Evolutionary conservation across 1,140 invertebrate species (phyloP), one percentile per base, ranked within the genome.

Genomic region (Euwallacea fornicatus): DNA sequence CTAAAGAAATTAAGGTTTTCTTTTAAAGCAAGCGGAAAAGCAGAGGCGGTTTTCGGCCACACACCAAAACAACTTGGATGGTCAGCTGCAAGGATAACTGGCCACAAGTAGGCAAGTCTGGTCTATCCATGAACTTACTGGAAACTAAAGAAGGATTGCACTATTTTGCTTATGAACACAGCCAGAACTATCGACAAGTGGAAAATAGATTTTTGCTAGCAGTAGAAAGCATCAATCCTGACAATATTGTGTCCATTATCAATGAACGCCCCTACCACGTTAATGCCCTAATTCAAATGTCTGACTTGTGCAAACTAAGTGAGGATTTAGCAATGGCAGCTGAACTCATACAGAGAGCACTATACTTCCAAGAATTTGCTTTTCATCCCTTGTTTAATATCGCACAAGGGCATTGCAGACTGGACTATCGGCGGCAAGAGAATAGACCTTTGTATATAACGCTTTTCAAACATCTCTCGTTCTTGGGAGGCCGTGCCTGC

Each of bases 401-500:
- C 61, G 87, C 88, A 11, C 87, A 86, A 33, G 92, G 90, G 4
- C 89, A 86, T 55, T 93, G 89, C 76, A 85, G 93, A 61, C 77
- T 98, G 15, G 90, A 93, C 78, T 98, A 95, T 79, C 87, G 85
- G 56, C 87, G 88, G 68, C 88, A 92, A 78, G 93, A 96, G 81
- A 98, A 98, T 83, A 88, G 94, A 67, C 83, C 91, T 4, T 87
- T 97, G 66, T 96, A 90, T 78, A 87, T 97, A 62, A 88, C 91
- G 0, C 78, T 97, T 6, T 94, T 97, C 76, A 94, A 94, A 80
- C 94, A 97, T 79, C 82, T 96, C 15, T 84, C 88, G 55, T 91
- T 92, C 78, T 85, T 97, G 50, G 91, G 93, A 4, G 90, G 91
- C 72, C 87, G 89, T 75, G 94, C 87, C 72, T 94, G 91, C 80